Conservation (phyloP, 2,888 invertebrate genomes). For the Rhaphigaster nebulosa region DNA sequence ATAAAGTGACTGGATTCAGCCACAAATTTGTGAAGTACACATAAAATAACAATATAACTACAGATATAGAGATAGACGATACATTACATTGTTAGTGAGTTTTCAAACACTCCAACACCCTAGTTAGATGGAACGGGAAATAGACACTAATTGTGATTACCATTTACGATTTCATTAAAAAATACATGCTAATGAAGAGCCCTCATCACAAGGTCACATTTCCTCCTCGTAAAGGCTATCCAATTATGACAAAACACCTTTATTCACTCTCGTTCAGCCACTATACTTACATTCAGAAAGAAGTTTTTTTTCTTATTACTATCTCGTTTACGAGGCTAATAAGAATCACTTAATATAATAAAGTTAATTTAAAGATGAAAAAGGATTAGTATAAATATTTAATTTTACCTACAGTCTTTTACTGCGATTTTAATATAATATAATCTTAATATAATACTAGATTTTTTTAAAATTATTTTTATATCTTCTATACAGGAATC, state of each 20-base stretch:
- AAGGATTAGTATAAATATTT: too few species aligned
- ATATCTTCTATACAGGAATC: too few species aligned
- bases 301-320: not conserved
- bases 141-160: not conserved
- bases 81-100: not conserved
- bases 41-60: not conserved
- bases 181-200: not conserved
- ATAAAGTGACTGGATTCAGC: not conserved
- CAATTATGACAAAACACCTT: not conserved
- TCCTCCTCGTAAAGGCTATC: not conserved
- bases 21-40: not conserved
- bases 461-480: too few species aligned
- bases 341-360: too few species aligned
- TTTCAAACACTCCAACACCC: not conserved
- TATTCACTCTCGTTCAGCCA: not conserved
- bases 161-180: constrained; percentile 20
- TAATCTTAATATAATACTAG: too few species aligned
- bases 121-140: not conserved
- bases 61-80: not conserved
- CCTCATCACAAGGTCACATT: not conserved
- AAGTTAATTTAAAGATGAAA: too few species aligned
- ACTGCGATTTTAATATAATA: too few species aligned
- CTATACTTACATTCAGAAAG: not conserved
- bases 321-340: too few species aligned
- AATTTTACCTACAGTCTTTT: too few species aligned